A percentile compares a stretch with the other conserved stretches of the same genome.
Evolutionary conservation across 2,888 invertebrate genomes (phyloP).

Genomic region (Sinodicranocentrus sp.): DNA sequence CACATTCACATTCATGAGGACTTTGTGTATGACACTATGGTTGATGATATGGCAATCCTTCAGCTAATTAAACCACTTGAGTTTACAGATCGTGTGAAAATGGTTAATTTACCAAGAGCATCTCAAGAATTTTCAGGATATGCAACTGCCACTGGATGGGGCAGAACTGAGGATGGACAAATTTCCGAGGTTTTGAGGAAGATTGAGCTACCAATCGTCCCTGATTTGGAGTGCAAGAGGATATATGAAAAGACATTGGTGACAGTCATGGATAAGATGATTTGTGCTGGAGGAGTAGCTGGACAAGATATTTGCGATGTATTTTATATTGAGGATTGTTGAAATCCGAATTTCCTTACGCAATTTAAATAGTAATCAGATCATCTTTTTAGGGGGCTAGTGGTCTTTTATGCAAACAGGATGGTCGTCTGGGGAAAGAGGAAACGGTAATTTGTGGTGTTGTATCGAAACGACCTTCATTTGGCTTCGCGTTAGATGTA

Average conservation of each 20-base stretch:
- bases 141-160: constrained; percentile 38
- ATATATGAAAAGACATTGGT: constrained; percentile 28
- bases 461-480: no score
- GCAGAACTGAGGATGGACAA: constrained; percentile 26
- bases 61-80: constrained; percentile 12
- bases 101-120: constrained; percentile 34
- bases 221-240: constrained; percentile 21
- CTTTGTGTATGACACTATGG: constrained; percentile 38
- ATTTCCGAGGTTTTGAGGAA: constrained; percentile 30
- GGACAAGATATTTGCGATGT: constrained; percentile 61
- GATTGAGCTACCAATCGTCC: constrained; percentile 42
- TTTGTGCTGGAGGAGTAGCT: constrained; percentile 63
- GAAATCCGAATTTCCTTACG: no score
- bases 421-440: background rate
- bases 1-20: constrained; percentile 57
- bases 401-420: no score
- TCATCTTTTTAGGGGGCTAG: background rate
- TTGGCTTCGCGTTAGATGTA: constrained; percentile 47
- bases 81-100: constrained; percentile 18
- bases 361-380: background rate
- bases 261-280: constrained; percentile 51
- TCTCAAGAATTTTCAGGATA: constrained; percentile 36
- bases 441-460: background rate
- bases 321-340: background rate
- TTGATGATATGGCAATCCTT: constrained; percentile 50